Evolutionary conservation across 2,797 vertebrate genomes (phyloP).

Genomic region (Ciconia nigra): DNA sequence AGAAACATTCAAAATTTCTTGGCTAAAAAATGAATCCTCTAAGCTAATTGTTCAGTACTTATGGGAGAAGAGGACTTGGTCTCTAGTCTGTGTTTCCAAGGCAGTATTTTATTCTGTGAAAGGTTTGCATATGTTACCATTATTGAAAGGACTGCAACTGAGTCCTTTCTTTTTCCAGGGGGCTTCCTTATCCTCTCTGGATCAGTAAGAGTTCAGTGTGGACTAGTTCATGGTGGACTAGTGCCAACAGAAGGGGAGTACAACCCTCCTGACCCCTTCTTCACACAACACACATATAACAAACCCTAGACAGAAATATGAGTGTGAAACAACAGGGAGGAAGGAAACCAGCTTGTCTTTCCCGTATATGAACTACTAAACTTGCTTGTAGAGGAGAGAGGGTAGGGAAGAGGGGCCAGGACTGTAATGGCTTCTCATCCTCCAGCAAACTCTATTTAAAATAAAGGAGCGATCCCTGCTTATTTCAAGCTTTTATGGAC

Average conservation of each 20-base stretch:
- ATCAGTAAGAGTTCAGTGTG: neutral
- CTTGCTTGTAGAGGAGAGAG: neutral
- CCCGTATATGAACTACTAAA: neutral
- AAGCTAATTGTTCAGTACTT: neutral
- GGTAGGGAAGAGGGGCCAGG: neutral
- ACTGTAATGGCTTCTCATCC: neutral
- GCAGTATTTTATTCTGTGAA: neutral
- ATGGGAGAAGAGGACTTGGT: neutral
- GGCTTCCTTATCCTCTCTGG: neutral
- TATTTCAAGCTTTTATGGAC: neutral
- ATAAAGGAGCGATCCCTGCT: neutral
- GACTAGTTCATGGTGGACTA: neutral
- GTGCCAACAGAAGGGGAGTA: neutral
- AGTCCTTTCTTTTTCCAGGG: neutral
- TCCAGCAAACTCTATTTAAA: neutral
- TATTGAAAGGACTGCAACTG: neutral
- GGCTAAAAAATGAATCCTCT: neutral
- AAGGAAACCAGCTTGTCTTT: neutral
- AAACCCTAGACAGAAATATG: neutral
- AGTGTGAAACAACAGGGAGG: neutral
- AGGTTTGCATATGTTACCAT: neutral
- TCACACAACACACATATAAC: neutral
- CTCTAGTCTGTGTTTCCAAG: neutral
- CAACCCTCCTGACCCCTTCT: neutral
- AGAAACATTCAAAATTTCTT: neutral